Evolutionary conservation across 2,888 invertebrate species (phyloP).

Genomic region (Papilio elwesi): DNA sequence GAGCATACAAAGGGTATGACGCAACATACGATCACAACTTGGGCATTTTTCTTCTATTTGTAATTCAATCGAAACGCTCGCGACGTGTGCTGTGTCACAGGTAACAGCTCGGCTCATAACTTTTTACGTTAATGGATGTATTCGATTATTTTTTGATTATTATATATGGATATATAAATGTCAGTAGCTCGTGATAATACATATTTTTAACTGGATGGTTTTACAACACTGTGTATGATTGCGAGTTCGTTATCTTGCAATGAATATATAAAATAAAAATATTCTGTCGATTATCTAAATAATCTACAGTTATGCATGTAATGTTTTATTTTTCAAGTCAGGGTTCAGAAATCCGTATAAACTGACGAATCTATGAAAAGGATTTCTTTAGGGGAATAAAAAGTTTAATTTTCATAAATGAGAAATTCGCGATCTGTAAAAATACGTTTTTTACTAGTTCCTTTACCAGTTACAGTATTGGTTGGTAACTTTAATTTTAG

Average conservation of each 20-base stretch:
- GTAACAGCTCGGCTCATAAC: constrained; percentile 59
- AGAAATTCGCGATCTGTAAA: too few species aligned
- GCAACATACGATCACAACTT: constrained; percentile 60
- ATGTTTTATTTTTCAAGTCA: too few species aligned
- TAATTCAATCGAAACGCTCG: constrained; percentile 71
- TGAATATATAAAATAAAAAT: neutral
- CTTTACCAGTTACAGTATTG: too few species aligned
- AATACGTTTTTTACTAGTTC: too few species aligned
- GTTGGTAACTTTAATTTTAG: constrained; percentile 58
- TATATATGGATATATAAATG: constrained; percentile 14
- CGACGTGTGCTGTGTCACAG: constrained; percentile 68
- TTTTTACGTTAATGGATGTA: constrained; percentile 52
- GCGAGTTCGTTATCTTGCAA: neutral
- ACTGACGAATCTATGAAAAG: too few species aligned
- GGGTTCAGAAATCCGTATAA: too few species aligned
- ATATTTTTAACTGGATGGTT: neutral
- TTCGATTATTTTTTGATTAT: constrained; percentile 42
- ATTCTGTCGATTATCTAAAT: neutral
- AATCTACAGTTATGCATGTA: too few species aligned
- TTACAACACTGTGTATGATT: neutral
- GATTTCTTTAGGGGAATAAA: too few species aligned
- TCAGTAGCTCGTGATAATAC: neutral
- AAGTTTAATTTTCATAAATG: too few species aligned
- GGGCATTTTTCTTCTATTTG: constrained; percentile 67
- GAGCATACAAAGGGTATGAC: constrained; percentile 55